Percentiles rank a stretch among this genome's conserved stretches.
Evolutionary conservation across 2,888 invertebrate species (phyloP).

Genomic region (Cylindroiulus punctatus): DNA sequence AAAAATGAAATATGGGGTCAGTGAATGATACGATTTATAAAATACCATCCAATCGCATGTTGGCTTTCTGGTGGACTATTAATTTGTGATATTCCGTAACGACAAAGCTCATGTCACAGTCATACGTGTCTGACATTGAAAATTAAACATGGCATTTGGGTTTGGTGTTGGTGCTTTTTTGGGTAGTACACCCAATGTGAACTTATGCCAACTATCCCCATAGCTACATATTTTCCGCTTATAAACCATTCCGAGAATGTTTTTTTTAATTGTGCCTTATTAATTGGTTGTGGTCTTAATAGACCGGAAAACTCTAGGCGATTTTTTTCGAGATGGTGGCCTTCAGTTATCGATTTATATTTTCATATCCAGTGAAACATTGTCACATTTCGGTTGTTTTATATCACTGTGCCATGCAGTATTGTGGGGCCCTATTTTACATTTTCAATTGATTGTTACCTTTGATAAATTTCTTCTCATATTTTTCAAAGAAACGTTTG

Average conservation of each 20-base stretch:
- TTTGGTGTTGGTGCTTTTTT: too few species aligned
- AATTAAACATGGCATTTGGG: too few species aligned
- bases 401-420: not conserved
- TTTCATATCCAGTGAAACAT: slow-evolving; percentile 22
- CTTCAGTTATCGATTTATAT: slow-evolving; percentile 35
- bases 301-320: not conserved
- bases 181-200: not conserved
- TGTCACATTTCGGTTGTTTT: not conserved
- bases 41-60: too few species aligned
- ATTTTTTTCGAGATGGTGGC: slow-evolving; percentile 33
- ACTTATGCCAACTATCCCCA: not conserved
- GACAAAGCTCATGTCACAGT: too few species aligned
- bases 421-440: not conserved
- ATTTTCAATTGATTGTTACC: slow-evolving; percentile 2
- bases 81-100: too few species aligned
- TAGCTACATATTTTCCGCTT: not conserved
- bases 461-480: not conserved
- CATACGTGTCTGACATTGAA: too few species aligned
- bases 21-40: too few species aligned
- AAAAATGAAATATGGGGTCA: too few species aligned
- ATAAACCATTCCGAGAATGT: not conserved
- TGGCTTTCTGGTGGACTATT: too few species aligned
- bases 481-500: not conserved
- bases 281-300: not conserved
- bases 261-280: slow-evolving; percentile 41